Evolutionary conservation across 2,113 vertebrate genomes (phyloP), one percentile per base, ranked within the genome.

Genomic region (Ciconia maguari): DNA sequence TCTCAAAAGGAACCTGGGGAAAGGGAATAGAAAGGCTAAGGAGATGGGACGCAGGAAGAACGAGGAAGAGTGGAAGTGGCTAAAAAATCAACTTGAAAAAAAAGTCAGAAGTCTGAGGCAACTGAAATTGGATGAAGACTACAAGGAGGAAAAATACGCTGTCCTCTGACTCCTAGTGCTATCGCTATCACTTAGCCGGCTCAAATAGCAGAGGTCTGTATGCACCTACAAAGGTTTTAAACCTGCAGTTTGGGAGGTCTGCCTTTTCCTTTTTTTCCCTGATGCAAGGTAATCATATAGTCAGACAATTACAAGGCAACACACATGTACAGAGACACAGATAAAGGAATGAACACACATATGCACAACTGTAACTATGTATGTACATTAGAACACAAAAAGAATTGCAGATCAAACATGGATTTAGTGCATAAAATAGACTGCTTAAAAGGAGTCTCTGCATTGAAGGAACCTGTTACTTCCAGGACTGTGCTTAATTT

Each of bases 311-410:
- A 66, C 26, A 82, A 46, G 36, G 38, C 19, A 75, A 34, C 55
- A n/a, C 11, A 68, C 34, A 36, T 4, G n/a, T 70, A 46, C 1
- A 10, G 58, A 78, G 14, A 72, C 48, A 57, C 4, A 68, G 42
- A 42, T 9, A 51, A 74, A 82, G 36, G 18, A 76, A 85, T 7
- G 22, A 65, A 75, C 17, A 57, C 1, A 0, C 11, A 5, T 5
- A 32, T 2, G 3, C 13, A 62, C 2, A n/a, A 46, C 36, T 27
- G 0, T 44, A 52, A 42, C 52, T 42, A 44, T 1, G 1, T 17
- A 54, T 4, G 42, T 57, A 74, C 34, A 29, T 5, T 65, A 48
- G 54, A 62, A 70, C 54, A 61, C 24, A 81, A 30, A 36, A 29
- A 61, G 41, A 20, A 83, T 2, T 69, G 49, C 34, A 65, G 10